A percentile compares a stretch with the other conserved stretches of the same genome.
Conservation (phyloP, 1,140 invertebrate genomes). For the Cheumatopsyche charites region DNA sequence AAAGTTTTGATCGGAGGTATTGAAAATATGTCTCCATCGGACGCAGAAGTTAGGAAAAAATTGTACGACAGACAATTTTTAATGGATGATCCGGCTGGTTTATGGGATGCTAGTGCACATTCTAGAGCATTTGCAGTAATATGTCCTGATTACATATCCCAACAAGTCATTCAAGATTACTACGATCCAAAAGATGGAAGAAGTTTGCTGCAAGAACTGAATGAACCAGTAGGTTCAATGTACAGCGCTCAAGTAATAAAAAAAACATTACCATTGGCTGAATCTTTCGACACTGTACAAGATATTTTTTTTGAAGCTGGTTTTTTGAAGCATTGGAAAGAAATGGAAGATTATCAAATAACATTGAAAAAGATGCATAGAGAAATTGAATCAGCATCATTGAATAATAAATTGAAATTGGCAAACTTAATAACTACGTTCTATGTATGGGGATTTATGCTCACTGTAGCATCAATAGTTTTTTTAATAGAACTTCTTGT, state of each 20-base stretch:
- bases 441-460: slow-evolving; percentile 5
- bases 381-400: neutral
- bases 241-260: slow-evolving; percentile 34
- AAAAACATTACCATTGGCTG: slow-evolving; percentile 27
- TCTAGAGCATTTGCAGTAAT: slow-evolving; percentile 23
- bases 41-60: slow-evolving; percentile 14
- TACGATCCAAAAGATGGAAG: slow-evolving; percentile 24
- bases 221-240: slow-evolving; percentile 28
- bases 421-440: neutral
- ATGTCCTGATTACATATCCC: slow-evolving; percentile 31
- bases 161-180: slow-evolving; percentile 5
- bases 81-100: slow-evolving; percentile 4
- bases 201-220: slow-evolving; percentile 34
- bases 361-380: slow-evolving; percentile 30
- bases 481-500: slow-evolving; percentile 25
- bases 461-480: neutral
- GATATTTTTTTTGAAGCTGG: slow-evolving; percentile 31
- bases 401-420: neutral
- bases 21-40: neutral
- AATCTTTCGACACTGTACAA: slow-evolving; percentile 19
- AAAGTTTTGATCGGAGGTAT: slow-evolving; percentile 8
- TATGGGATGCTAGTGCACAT: neutral
- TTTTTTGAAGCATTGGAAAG: slow-evolving; percentile 33
- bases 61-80: slow-evolving; percentile 29
- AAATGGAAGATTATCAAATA: neutral